A percentile compares a stretch with the other conserved stretches of the same genome.
phyloP scores from a whole-genome alignment of 2,888 invertebrate genomes.

The Spodoptera picta region DNA sequence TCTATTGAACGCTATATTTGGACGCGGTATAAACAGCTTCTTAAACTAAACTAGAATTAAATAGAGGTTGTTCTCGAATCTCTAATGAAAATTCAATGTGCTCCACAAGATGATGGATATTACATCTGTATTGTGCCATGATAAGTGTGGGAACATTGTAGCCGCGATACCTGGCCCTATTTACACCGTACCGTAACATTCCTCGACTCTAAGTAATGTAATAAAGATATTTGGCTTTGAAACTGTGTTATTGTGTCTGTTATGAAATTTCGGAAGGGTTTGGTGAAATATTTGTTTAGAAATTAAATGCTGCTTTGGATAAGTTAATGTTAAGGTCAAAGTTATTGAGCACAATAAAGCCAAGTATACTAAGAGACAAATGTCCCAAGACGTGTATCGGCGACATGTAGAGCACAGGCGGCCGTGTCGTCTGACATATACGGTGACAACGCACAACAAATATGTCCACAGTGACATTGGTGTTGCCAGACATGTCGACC shows the following conservation, averaged over 20 bases:
- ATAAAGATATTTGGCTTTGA: background rate
- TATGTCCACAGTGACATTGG: too few species aligned
- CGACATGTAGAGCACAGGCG: too few species aligned
- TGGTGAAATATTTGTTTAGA: too few species aligned
- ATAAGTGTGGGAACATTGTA: conserved; percentile 61
- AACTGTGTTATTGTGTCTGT: background rate
- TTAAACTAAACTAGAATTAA: conserved; percentile 14
- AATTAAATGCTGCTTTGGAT: too few species aligned
- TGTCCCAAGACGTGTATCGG: too few species aligned
- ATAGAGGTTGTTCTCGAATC: conserved; percentile 38
- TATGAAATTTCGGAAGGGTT: background rate
- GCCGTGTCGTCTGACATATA: too few species aligned
- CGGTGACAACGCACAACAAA: too few species aligned
- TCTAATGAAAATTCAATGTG: conserved; percentile 59
- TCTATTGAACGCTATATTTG: too few species aligned
- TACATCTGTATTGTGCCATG: conserved; percentile 51
- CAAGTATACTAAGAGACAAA: too few species aligned
- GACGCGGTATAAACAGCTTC: background rate
- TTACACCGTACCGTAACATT: conserved; percentile 44
- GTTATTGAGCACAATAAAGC: too few species aligned
- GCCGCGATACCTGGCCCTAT: conserved; percentile 10
- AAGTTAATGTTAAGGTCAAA: too few species aligned
- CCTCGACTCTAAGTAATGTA: conserved; percentile 10
- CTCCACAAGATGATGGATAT: conserved; percentile 52
- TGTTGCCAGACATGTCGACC: too few species aligned